phyloP scores from a whole-genome alignment of 2,797 vertebrate genomes.

The Valencia hispanica region DNA sequence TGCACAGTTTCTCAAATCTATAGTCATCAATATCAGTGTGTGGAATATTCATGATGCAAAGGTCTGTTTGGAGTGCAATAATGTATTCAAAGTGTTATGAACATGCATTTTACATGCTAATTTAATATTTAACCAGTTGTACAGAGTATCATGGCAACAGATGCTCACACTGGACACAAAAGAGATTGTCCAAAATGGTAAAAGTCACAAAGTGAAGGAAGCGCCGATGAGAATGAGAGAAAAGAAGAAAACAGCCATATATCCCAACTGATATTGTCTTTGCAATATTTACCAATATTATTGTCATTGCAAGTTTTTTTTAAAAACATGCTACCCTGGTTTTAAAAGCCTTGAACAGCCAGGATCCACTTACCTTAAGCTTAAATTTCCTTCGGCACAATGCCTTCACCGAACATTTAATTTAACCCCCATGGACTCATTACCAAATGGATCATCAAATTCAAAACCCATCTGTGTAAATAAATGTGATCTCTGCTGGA shows the following conservation, averaged over 20 bases:
- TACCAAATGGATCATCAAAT: constrained; percentile 21
- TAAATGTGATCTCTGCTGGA: constrained; percentile 28
- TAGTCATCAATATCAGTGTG: not conserved
- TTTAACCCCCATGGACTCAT: constrained; percentile 27
- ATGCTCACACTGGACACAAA: not conserved
- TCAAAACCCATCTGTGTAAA: constrained; percentile 31
- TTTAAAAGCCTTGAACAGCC: constrained; percentile 32
- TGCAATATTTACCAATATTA: not conserved
- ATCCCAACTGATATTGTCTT: no score
- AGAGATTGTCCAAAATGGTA: not conserved
- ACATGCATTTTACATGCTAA: not conserved
- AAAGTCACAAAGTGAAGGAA: not conserved
- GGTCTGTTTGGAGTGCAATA: not conserved
- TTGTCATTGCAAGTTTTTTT: not conserved
- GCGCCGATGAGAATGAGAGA: not conserved
- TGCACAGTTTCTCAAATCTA: not conserved
- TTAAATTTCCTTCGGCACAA: not conserved
- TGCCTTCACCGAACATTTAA: constrained; percentile 10
- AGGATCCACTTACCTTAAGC: not conserved
- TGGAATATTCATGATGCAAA: not conserved
- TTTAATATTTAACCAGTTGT: not conserved
- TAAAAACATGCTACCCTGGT: not conserved
- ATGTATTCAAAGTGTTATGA: not conserved
- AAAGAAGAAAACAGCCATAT: not conserved
- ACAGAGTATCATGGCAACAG: not conserved